Evolutionary conservation across 2,888 invertebrate genomes (phyloP), one percentile per base, ranked within the genome.

Genomic region (Cataglyphis rosenhaueri): DNA sequence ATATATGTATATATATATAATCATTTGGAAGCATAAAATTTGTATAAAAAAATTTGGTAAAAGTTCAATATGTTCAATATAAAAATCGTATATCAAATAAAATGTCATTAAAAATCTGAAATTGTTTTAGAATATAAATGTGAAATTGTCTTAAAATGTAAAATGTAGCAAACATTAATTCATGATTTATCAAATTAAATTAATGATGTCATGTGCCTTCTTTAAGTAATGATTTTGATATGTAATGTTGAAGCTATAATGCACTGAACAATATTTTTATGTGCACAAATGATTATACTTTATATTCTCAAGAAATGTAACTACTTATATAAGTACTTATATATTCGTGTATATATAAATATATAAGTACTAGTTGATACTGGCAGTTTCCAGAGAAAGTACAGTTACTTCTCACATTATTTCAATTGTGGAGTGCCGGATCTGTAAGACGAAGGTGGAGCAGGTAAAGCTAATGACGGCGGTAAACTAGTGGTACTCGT

Each of bases 401-500:
- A 66, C 75, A 65, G 52, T 75, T 52, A 52, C 12, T 64, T 48
- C 25, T 10, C 32, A 48, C 52, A 41, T 87, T 84, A 91, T 86
- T 92, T 93, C 25, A 91, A 85, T 59, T 91, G 91, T 62, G 92
- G 92, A 15, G 92, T 92, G 81, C 92, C 91, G 81, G 93, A 93
- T 91, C 92, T 90, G 71, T 93, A 84, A 3, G 91, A 84, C 6
- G 91, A 52, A 52, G 52, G 88, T 8, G 92, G 87, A 0, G 92
- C 88, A 44, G 94, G 93, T 66, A 94, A 87, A 35, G 92, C 91
- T 71, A 94, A 89, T n/a, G 94, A 92, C 10, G 94, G 94, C 5
- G 94, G 93, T 83, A 94, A 87, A 84, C 94, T 94, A 32, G 93
- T 86, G 15, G 91, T 93, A 83, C 91, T 94, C 4, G 91, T 90